Conservation (phyloP, 2,113 vertebrate genomes). For the Takifugu bimaculatus region DNA sequence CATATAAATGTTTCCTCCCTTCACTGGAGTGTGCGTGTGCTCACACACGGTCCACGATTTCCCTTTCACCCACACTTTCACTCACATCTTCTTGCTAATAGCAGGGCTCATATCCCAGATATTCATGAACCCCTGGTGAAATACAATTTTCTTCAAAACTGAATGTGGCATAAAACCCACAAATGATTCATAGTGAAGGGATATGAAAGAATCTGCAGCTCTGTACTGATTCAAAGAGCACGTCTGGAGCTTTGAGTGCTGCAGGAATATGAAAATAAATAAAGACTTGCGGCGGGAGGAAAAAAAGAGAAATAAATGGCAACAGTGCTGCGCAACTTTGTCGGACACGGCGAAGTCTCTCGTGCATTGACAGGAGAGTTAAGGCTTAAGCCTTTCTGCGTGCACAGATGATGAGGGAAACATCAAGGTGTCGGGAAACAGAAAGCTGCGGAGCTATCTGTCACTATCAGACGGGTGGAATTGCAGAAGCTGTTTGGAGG, state of each 20-base stretch:
- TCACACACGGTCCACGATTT: not conserved
- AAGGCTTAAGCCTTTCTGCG: constrained; percentile 31
- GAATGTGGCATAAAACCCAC: not conserved
- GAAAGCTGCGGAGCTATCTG: constrained; percentile 18
- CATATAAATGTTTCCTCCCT: not conserved
- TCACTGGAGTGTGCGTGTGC: constrained; percentile 11
- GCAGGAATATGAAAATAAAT: constrained; percentile 42
- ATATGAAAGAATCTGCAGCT: too few species aligned
- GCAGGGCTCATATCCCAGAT: not conserved
- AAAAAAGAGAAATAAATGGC: not conserved
- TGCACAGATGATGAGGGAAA: not conserved
- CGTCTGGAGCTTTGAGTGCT: too few species aligned
- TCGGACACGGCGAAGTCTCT: constrained; percentile 7
- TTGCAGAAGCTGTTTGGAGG: constrained; percentile 18
- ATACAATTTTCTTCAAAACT: constrained; percentile 5
- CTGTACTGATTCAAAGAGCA: too few species aligned
- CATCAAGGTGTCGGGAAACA: constrained; percentile 30
- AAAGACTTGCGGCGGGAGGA: constrained; percentile 25
- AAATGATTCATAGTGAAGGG: too few species aligned
- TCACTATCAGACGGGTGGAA: constrained; percentile 21
- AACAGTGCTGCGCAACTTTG: constrained; percentile 14
- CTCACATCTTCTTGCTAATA: constrained; percentile 3
- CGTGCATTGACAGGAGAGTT: constrained; percentile 8
- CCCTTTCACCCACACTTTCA: constrained; percentile 4
- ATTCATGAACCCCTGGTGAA: constrained; percentile 8